Percentiles rank a stretch among this genome's conserved stretches.
Conservation (phyloP, 2,888 invertebrate genomes). For the Thyatira batis region DNA sequence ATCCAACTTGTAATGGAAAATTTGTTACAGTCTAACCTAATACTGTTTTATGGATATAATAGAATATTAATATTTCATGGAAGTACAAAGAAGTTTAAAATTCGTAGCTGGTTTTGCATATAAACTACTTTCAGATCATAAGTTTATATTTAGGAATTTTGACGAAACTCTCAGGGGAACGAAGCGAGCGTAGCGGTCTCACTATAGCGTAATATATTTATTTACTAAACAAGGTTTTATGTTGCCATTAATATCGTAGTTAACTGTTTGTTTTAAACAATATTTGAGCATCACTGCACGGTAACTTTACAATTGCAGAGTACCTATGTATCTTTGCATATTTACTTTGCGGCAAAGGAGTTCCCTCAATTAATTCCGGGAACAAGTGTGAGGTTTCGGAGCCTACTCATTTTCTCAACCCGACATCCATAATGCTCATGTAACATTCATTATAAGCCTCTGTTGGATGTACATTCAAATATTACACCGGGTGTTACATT, state of each 20-base stretch:
- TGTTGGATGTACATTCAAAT: slow-evolving; percentile 41
- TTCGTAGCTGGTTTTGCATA: background rate
- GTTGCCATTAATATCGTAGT: slow-evolving; percentile 24
- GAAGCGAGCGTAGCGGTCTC: background rate
- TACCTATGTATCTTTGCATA: slow-evolving; percentile 27
- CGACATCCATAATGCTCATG: slow-evolving; percentile 54
- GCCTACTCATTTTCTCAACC: slow-evolving; percentile 44
- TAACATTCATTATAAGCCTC: slow-evolving; percentile 55
- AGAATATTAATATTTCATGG: background rate
- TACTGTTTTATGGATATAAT: background rate
- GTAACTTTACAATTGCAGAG: slow-evolving; percentile 29
- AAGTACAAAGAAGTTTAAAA: background rate
- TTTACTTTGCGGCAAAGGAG: slow-evolving; percentile 39
- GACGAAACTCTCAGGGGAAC: background rate
- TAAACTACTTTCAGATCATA: slow-evolving; percentile 1
- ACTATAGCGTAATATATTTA: slow-evolving; percentile 1
- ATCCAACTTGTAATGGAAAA: too few relatives aligned
- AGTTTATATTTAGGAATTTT: slow-evolving; percentile 3
- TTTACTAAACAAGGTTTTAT: slow-evolving; percentile 21
- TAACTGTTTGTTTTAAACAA: slow-evolving; percentile 1
- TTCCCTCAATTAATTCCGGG: slow-evolving; percentile 34
- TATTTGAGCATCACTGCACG: slow-evolving; percentile 17
- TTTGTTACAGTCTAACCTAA: background rate
- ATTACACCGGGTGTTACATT: slow-evolving; percentile 32
- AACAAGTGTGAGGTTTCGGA: slow-evolving; percentile 26